These are phyloP conservation scores for Tubulanus polymorphus DNA, from an alignment of 2,888 invertebrate genomes.

Conservation along the genomic window DNA sequence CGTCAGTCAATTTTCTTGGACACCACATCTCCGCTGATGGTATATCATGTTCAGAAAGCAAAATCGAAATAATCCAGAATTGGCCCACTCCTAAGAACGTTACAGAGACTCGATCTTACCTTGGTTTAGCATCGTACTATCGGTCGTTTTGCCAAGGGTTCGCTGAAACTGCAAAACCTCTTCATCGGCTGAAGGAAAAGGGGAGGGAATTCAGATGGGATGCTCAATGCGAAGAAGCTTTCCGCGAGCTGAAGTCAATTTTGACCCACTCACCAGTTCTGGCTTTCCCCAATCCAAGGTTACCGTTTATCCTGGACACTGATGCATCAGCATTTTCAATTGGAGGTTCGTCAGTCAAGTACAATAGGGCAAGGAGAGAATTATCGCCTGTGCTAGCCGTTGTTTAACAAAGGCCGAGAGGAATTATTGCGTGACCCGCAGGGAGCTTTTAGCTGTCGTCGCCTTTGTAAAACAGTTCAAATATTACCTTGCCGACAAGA, in stretches of 20 bases:
- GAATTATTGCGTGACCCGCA: constrained; percentile 5
- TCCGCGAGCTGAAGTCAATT: not conserved
- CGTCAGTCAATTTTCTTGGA: constrained; percentile 11
- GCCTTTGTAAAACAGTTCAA: not conserved
- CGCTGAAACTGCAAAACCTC: constrained; percentile 5
- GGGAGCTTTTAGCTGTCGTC: not conserved
- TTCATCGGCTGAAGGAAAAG: constrained; percentile 1
- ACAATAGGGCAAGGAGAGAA: not conserved
- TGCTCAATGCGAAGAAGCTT: not conserved
- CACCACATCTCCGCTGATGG: constrained; percentile 8
- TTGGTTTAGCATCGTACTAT: constrained; percentile 6
- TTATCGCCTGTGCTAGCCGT: not conserved
- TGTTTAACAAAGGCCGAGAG: not conserved
- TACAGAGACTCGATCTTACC: not conserved
- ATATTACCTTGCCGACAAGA: constrained; percentile 7
- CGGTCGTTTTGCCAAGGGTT: constrained; percentile 3
- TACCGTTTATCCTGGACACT: not conserved
- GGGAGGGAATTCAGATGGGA: not conserved
- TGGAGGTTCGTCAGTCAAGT: not conserved
- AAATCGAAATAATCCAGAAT: not conserved
- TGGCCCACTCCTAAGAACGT: constrained; percentile 1
- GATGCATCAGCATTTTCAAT: not conserved
- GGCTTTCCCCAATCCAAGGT: not conserved
- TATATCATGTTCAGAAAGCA: not conserved
- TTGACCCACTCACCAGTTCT: not conserved